phyloP scores from a whole-genome alignment of 2,797 vertebrate genomes.

The Cuculus canorus region DNA sequence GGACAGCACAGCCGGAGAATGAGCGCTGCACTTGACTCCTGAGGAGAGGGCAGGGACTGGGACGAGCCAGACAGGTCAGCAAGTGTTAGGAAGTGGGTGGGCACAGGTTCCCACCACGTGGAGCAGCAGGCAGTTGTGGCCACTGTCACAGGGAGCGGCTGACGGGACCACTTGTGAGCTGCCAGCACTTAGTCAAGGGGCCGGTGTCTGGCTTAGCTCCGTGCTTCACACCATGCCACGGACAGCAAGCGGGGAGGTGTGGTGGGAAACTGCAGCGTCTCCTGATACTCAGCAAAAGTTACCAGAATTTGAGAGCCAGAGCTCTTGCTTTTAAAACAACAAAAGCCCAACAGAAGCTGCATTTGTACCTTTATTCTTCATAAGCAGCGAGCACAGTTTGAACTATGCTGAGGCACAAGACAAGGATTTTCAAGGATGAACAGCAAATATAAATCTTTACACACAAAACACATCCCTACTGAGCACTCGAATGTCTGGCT shows the following conservation, averaged over 20 bases:
- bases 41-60: not conserved
- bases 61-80: not conserved
- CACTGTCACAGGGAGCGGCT: accelerated
- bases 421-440: not conserved
- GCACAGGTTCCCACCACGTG: not conserved
- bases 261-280: accelerated
- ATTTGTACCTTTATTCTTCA: not conserved
- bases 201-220: not conserved
- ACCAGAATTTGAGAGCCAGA: not conserved
- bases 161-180: not conserved
- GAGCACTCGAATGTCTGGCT: not conserved
- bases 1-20: not conserved
- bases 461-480: not conserved
- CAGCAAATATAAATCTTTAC: not conserved
- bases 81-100: not conserved
- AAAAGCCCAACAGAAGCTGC: not conserved
- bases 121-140: too few relatives aligned
- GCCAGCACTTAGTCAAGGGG: not conserved
- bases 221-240: accelerated
- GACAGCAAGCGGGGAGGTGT: accelerated
- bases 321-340: not conserved
- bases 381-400: not conserved
- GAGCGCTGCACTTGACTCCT: not conserved
- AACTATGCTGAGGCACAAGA: not conserved
- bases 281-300: not conserved